A percentile compares a stretch with the other conserved stretches of the same genome.
These are phyloP conservation scores for Malurus leucopterus DNA, from an alignment of 2,797 vertebrate species.

Conservation along the genomic window DNA sequence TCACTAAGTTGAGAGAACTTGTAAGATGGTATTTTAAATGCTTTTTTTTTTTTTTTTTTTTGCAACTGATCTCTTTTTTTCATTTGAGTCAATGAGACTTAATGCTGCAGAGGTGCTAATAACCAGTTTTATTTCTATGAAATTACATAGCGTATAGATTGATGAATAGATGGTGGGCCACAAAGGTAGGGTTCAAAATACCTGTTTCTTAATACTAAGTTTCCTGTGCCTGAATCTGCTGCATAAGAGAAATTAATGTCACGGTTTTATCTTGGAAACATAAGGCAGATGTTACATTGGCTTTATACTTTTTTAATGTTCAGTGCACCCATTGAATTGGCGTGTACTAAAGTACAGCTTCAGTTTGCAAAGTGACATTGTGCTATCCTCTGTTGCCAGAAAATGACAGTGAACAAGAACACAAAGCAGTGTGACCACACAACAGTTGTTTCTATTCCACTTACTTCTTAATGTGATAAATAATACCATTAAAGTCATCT, in stretches of 20 bases:
- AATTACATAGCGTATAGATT: not conserved
- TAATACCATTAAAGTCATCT: not conserved
- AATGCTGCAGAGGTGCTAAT: not conserved
- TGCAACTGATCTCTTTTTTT: not conserved
- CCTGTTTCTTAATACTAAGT: not conserved
- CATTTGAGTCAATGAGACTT: not conserved
- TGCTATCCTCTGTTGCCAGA: not conserved
- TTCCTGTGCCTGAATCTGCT: not conserved
- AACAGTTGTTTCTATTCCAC: not conserved
- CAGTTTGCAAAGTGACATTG: not conserved
- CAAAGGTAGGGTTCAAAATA: not conserved
- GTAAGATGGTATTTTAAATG: not conserved
- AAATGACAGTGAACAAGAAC: not conserved
- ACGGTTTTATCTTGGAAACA: not conserved
- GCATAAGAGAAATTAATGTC: not conserved
- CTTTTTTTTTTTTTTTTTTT: not conserved
- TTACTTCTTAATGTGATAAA: not conserved
- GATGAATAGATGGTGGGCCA: not conserved
- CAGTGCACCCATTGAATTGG: not conserved
- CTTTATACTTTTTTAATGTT: not conserved
- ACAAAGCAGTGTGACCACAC: not conserved
- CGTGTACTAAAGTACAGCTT: not conserved
- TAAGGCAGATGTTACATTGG: not conserved
- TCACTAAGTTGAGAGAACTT: not conserved
- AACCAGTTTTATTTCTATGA: not conserved